Percentiles rank a stretch among this genome's conserved stretches.
phyloP scores from a whole-genome alignment of 2,113 vertebrate genomes.

The Calonectris borealis region DNA sequence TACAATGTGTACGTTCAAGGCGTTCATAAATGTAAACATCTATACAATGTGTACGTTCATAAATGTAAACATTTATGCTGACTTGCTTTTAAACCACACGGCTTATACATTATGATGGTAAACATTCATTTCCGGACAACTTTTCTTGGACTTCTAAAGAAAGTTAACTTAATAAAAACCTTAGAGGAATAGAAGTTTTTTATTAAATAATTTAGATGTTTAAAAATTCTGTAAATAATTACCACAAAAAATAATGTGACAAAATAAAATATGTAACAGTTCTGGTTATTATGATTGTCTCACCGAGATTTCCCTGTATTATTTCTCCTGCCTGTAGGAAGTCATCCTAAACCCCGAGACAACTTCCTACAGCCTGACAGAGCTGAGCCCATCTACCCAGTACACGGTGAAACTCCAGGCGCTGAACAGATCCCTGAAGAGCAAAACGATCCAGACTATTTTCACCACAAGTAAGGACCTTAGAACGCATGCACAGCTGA shows the following conservation, averaged over 20 bases:
- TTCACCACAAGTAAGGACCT: slow-evolving; percentile 89
- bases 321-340: slow-evolving; percentile 75
- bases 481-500: background rate
- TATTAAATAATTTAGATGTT: background rate
- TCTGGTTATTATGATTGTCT: background rate
- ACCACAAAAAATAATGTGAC: background rate
- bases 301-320: background rate
- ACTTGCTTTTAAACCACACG: background rate
- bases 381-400: slow-evolving; percentile 86
- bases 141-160: background rate
- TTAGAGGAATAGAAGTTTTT: background rate
- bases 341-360: slow-evolving; percentile 84
- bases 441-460: slow-evolving; percentile 78
- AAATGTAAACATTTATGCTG: background rate
- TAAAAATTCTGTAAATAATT: background rate
- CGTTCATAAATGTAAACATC: background rate
- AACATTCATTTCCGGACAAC: background rate
- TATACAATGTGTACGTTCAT: background rate
- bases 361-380: slow-evolving; percentile 86
- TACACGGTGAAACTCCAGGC: slow-evolving; percentile 89
- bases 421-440: slow-evolving; percentile 81
- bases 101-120: background rate
- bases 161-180: background rate
- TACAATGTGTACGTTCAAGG: background rate
- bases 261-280: background rate